A percentile compares a stretch with the other conserved stretches of the same genome.
Evolutionary conservation across 2,113 vertebrate species (phyloP).

Genomic region (Camelus dromedarius): DNA sequence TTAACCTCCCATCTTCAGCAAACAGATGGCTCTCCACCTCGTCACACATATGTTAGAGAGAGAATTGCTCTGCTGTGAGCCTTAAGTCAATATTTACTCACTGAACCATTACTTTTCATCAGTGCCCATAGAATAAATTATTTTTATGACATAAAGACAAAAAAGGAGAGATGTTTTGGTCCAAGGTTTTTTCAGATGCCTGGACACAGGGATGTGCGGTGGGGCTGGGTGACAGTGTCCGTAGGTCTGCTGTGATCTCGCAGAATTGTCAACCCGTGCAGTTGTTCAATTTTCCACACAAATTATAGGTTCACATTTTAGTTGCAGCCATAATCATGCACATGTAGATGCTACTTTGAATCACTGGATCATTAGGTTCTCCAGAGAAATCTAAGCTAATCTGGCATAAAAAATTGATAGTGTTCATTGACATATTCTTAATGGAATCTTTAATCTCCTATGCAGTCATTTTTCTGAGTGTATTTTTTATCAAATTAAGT

Average conservation of each 20-base stretch:
- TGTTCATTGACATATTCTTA: neutral
- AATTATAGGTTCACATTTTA: constrained; percentile 85
- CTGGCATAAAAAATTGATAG: neutral
- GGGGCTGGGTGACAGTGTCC: neutral
- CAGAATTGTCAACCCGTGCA: constrained; percentile 81
- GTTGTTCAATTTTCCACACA: constrained; percentile 85
- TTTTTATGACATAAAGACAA: constrained; percentile 78
- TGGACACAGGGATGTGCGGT: neutral
- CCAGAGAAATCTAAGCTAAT: neutral
- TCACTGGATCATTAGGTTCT: neutral
- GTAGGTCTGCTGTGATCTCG: constrained; percentile 75
- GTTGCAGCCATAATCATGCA: constrained; percentile 83
- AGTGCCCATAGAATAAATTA: constrained; percentile 83
- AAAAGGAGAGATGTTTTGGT: constrained; percentile 82
- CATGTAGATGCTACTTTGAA: neutral
- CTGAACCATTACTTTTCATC: constrained; percentile 86
- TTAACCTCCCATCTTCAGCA: constrained; percentile 83
- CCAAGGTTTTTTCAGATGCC: constrained; percentile 83
- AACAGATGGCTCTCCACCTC: constrained; percentile 79
- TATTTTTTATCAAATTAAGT: neutral
- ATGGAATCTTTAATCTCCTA: neutral
- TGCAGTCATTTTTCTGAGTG: neutral
- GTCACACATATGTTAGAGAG: constrained; percentile 83
- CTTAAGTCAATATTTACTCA: constrained; percentile 87
- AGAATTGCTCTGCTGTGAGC: constrained; percentile 85